Base-by-base conservation (phyloP, 2,113 vertebrate genomes). In the Xiphias gladius region DNA sequence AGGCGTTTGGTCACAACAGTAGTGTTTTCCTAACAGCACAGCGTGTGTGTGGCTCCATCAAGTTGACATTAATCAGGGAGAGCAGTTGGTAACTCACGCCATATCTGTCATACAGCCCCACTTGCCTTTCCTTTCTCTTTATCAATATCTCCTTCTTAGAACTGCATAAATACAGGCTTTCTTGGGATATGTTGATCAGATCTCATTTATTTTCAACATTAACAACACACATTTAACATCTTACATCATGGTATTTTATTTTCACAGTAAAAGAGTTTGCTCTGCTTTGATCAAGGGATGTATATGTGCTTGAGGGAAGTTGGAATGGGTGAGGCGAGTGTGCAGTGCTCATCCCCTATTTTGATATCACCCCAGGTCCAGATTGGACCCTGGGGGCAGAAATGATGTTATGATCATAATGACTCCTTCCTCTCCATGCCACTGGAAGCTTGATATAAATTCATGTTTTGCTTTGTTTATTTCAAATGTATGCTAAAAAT, bases 21-120 rank as follows among this genome's bases (percentile, higher is more conserved):
- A 37, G 22, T 19, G 39, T 26, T 80, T 32, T 35, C 54, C 48
- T 30, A 63, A 75, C 14, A 62, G 30, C 50, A n/a, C 43, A 63
- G 35, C 10, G 11, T 58, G 71, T 72, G 63, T 74, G 75, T 66
- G 80, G 59, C 48, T 66, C 68, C 20, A 35, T 83, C 79, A 86
- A 73, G 14, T 43, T 80, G 73, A 85, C 73, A 26, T 87, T 93
- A 92, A 94, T 93, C 91, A 91, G 52, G 54, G 67, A 82, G 82
- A 75, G 39, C 6, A 28, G 72, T 73, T 32, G 55, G 73, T 84
- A 91, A 85, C 58, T 82, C 69, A 85, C 62, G 73, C 70, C 55
- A 73, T 20, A 43, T 59, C 73, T 83, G 86, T 80, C 89, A 77
- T 63, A 55, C 57, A 43, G 32, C 14, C 54, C 59, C 59, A 35